Base-by-base conservation (phyloP, 2,888 invertebrate genomes). In the Ischnura elegans region DNA sequence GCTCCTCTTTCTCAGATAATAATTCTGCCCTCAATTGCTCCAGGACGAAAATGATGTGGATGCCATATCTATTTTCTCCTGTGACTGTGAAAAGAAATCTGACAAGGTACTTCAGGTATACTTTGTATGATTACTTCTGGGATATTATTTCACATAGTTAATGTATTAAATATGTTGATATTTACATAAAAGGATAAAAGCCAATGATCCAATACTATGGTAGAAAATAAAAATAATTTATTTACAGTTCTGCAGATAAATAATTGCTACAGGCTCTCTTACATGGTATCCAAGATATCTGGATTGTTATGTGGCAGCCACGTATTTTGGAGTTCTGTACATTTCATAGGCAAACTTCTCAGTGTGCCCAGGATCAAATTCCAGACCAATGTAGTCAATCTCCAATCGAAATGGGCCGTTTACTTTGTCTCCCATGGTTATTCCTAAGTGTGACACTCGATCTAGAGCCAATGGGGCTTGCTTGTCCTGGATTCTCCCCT, bases 321-420 rank as follows among this genome's bases (percentile, higher is more conserved):
- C 97, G 95, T 97, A 97, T 95, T 96, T 97, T 10, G 96, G 96
- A 29, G 97, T 96, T 96, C 97, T 97, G 96, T 99, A 99, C 97
- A 98, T 97, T 97, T 99, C 99, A 96, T 99, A 99, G 0, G 99
- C 99, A 96, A 98, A 98, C 94, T 98, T 97, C 96, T 99, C 99
- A 0, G 96, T 96, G 95, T 98, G 98, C 94, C 97, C 97, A 0
- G 97, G 97, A 96, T 99, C 99, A 95, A 96, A 97, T 95, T 98
- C 98, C 84, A 99, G 95, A 25, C 99, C 99, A 94, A 99, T 97
- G 95, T 98, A 99, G 96, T 99, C 99, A 93, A 99, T 97, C 96
- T 99, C 99, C 94, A 99, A 96, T 95, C 97, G 97, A 96, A 99
- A 99, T 0, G 97, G 97, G 0, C 99, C 99, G 94, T 97, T 97